Evolutionary conservation across 2,797 vertebrate species (phyloP).

Genomic region (Vipera ursinii): DNA sequence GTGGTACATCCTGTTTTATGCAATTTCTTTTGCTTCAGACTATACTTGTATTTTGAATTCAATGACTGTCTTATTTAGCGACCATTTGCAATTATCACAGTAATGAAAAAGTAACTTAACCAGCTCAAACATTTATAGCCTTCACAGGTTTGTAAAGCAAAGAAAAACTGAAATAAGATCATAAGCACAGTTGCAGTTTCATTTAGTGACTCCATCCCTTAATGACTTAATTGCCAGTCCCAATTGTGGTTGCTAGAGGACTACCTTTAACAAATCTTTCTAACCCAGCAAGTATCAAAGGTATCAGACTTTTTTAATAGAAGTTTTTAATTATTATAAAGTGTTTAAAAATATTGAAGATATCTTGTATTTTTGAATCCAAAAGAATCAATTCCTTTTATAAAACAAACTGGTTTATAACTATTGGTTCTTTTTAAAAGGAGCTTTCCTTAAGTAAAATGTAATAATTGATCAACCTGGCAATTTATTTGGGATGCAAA

Average conservation of each 20-base stretch:
- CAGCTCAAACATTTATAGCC: not conserved
- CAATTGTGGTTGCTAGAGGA: too few species aligned
- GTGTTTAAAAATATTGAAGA: not conserved
- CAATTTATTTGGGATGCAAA: not conserved
- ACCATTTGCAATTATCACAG: not conserved
- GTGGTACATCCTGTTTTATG: not conserved
- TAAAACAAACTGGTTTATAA: not conserved
- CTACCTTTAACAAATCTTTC: not conserved
- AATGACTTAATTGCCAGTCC: not conserved
- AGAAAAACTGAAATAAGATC: not conserved
- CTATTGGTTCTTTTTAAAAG: not conserved
- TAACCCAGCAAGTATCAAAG: not conserved
- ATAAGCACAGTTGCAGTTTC: not conserved
- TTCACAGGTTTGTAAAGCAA: not conserved
- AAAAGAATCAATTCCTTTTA: not conserved
- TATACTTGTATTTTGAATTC: not conserved
- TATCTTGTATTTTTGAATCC: not conserved
- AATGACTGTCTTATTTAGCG: not conserved
- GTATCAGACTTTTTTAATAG: not conserved
- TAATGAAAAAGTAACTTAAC: not conserved
- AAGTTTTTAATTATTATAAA: not conserved
- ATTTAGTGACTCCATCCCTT: not conserved
- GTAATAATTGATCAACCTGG: not conserved
- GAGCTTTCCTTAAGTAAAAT: not conserved
- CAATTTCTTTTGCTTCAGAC: not conserved